Evolutionary conservation across 2,113 vertebrate species (phyloP).

Genomic region (Cricetomys ansorgei): DNA sequence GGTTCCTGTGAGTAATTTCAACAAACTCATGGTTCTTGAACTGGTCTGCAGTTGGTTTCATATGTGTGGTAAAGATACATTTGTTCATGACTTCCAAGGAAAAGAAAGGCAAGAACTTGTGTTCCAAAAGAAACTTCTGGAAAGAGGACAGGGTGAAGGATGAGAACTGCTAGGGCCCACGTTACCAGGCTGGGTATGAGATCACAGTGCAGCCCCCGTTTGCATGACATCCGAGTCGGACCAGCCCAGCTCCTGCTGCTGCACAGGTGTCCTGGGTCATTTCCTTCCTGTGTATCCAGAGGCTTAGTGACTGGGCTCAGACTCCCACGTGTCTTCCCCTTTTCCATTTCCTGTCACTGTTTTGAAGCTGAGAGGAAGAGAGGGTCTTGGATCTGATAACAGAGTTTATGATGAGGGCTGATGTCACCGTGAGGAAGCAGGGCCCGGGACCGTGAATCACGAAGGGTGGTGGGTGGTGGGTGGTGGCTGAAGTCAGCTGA

Average conservation of each 20-base stretch:
- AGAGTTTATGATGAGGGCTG: constrained; percentile 14
- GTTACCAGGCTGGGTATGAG: not conserved
- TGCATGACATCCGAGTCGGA: not conserved
- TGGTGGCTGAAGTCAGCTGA: not conserved
- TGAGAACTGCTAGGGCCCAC: not conserved
- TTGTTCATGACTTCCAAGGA: not conserved
- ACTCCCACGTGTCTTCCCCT: constrained; percentile 76
- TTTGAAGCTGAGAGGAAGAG: constrained; percentile 51
- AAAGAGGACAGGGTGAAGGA: not conserved
- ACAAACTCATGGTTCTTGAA: not conserved
- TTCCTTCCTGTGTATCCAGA: constrained; percentile 77
- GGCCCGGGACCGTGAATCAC: not conserved
- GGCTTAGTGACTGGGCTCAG: constrained; percentile 60
- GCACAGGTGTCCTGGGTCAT: constrained; percentile 83
- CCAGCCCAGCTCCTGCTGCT: not conserved
- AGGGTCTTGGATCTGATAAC: not conserved
- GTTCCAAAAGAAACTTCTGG: not conserved
- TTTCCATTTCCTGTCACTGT: constrained; percentile 77
- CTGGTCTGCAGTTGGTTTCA: not conserved
- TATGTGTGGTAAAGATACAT: not conserved
- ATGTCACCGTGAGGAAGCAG: not conserved
- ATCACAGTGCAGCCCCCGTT: not conserved
- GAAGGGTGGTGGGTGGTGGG: not conserved
- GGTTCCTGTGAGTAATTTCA: not conserved
- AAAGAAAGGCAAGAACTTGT: not conserved